phyloP scores from a whole-genome alignment of 2,888 invertebrate species.

The Archaeoteleia sp. region DNA sequence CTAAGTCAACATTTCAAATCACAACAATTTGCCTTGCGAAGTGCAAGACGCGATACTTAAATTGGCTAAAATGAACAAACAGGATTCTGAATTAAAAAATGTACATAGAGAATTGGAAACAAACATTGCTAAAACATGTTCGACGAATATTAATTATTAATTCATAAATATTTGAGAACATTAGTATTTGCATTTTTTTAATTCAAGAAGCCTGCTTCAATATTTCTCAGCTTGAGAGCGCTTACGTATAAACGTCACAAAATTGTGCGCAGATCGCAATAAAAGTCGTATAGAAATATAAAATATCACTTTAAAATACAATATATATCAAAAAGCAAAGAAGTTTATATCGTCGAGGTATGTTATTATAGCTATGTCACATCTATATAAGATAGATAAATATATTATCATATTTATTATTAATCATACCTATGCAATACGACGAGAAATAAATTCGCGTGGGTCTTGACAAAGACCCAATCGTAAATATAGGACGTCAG shows the following conservation, averaged over 20 bases:
- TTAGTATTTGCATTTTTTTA: not conserved
- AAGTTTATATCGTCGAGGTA: conserved; percentile 59
- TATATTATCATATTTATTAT: conserved; percentile 51
- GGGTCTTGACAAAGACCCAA: conserved; percentile 47
- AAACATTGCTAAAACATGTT: too few relatives aligned
- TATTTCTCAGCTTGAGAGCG: conserved; percentile 19
- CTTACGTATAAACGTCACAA: conserved; percentile 53
- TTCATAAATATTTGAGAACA: too few relatives aligned
- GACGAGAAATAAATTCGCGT: conserved; percentile 56
- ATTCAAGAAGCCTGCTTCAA: not conserved
- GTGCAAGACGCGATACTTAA: not conserved
- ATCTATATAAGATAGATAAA: conserved; percentile 60
- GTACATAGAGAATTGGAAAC: too few relatives aligned
- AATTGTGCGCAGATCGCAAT: conserved; percentile 57
- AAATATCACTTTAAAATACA: conserved; percentile 66
- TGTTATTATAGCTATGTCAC: conserved; percentile 56
- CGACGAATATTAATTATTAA: too few relatives aligned
- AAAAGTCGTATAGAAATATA: conserved; percentile 63
- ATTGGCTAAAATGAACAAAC: not conserved
- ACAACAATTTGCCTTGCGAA: not conserved
- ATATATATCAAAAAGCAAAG: conserved; percentile 68
- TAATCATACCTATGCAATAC: conserved; percentile 50
- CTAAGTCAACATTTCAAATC: conserved; percentile 14
- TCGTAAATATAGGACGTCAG: conserved; percentile 55
- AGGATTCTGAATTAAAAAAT: not conserved